phyloP scores from a whole-genome alignment of 2,888 invertebrate species.

The Piscicola geometra region DNA sequence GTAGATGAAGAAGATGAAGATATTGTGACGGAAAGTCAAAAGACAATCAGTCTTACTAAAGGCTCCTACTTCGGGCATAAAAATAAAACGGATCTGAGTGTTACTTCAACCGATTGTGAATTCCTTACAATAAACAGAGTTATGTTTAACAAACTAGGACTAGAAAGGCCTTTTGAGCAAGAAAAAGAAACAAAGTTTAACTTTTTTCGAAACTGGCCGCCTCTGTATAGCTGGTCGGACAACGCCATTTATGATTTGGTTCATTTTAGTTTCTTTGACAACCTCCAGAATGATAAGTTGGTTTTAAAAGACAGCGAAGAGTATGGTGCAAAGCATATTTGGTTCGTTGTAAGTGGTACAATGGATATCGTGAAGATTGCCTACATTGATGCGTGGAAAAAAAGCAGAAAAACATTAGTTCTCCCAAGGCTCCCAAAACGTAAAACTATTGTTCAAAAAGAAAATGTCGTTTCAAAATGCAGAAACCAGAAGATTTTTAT shows the following conservation, averaged over 20 bases:
- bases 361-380: conserved; percentile 25
- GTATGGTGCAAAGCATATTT: neutral
- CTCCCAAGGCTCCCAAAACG: too few species aligned
- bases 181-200: conserved; percentile 22
- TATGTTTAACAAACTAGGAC: conserved; percentile 17
- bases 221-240: conserved; percentile 15
- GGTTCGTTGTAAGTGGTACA: conserved; percentile 22
- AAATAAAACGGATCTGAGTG: conserved; percentile 7
- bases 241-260: conserved; percentile 26
- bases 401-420: too few species aligned
- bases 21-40: neutral
- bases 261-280: conserved; percentile 1
- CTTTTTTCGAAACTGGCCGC: conserved; percentile 23
- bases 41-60: neutral
- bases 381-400: neutral
- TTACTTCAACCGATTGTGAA: conserved; percentile 16
- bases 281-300: neutral
- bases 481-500: too few species aligned
- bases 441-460: too few species aligned
- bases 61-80: conserved; percentile 22
- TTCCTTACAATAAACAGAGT: conserved; percentile 8
- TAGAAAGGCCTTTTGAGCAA: neutral
- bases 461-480: too few species aligned
- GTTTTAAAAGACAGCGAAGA: conserved; percentile 6
- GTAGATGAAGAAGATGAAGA: neutral